phyloP scores from a whole-genome alignment of 2,888 invertebrate species.

The Drymonia ruficornis region DNA sequence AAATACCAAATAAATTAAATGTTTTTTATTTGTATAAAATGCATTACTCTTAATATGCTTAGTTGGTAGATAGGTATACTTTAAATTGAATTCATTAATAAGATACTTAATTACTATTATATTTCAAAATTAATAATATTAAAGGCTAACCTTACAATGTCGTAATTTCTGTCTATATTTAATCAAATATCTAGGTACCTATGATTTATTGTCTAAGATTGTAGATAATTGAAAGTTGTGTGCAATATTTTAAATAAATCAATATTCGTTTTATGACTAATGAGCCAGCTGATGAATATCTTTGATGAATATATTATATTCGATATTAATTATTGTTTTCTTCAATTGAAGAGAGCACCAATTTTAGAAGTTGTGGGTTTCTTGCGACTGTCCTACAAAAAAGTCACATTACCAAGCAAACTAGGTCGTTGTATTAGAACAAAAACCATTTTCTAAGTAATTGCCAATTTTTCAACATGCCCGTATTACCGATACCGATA shows the following conservation, averaged over 20 bases:
- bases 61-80: neutral
- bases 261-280: neutral
- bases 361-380: no score
- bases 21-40: neutral
- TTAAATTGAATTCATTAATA: slow-evolving; percentile 1
- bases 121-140: neutral
- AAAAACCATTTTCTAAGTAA: slow-evolving; percentile 40
- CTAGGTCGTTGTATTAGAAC: slow-evolving; percentile 3
- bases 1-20: neutral
- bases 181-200: neutral
- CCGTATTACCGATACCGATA: slow-evolving; percentile 45
- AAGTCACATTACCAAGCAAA: no score
- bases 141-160: neutral
- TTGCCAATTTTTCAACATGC: slow-evolving; percentile 47
- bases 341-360: no score
- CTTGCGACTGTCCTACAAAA: no score
- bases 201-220: slow-evolving; percentile 2
- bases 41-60: slow-evolving; percentile 3
- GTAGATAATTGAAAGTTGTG: slow-evolving; percentile 3
- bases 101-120: slow-evolving; percentile 1
- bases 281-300: neutral
- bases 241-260: neutral
- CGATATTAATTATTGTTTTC: no score
- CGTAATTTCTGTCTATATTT: neutral
- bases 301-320: no score